A percentile compares a stretch with the other conserved stretches of the same genome.
Evolutionary conservation across 2,113 vertebrate genomes (phyloP).

Genomic region (Buteo buteo): DNA sequence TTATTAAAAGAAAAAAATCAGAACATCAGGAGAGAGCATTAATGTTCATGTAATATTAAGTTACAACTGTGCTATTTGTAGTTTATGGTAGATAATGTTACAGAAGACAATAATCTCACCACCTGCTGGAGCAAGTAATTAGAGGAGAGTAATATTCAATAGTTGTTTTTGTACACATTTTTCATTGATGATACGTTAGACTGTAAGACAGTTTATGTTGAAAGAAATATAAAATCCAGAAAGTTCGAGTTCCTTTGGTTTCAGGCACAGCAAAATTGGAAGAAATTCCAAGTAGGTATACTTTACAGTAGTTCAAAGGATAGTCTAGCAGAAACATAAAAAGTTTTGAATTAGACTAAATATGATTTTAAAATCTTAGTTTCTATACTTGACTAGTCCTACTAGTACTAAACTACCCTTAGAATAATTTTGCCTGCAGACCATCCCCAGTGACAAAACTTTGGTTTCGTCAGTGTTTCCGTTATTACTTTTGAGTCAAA

Average conservation of each 20-base stretch:
- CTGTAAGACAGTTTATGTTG: background rate
- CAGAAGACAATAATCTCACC: constrained; percentile 62
- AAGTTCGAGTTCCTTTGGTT: constrained; percentile 23
- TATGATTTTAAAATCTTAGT: background rate
- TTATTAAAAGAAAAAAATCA: background rate
- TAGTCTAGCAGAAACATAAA: constrained; percentile 13
- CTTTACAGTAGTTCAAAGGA: background rate
- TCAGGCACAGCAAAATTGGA: constrained; percentile 12
- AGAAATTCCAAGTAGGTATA: background rate
- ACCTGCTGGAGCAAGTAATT: constrained; percentile 65
- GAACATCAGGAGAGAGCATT: constrained; percentile 24
- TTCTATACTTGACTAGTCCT: background rate
- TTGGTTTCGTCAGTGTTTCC: background rate
- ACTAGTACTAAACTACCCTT: background rate
- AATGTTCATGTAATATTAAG: constrained; percentile 35
- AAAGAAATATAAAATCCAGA: background rate
- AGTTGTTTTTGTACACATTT: background rate
- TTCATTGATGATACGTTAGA: constrained; percentile 8
- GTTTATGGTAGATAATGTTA: constrained; percentile 27
- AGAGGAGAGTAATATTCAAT: constrained; percentile 9
- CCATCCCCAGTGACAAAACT: background rate
- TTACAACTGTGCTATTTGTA: constrained; percentile 59
- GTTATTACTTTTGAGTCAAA: background rate
- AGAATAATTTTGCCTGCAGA: background rate
- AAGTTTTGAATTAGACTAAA: constrained; percentile 27